Base-by-base conservation (phyloP, 2,797 vertebrate species). In the Eospalax fontanierii region DNA sequence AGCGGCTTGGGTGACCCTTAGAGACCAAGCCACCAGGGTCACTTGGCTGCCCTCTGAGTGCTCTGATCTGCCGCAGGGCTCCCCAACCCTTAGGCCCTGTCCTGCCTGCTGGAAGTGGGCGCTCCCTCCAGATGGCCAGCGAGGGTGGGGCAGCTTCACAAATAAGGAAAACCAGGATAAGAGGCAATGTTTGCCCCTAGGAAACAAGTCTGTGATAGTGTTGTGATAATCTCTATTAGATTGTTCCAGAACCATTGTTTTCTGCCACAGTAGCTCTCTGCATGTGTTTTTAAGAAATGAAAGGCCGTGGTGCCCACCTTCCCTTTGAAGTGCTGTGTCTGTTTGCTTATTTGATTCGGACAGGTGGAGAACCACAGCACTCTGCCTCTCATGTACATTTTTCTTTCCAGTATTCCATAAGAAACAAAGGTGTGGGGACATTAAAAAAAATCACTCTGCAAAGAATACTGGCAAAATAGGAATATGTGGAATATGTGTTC, bases 101-200 rank as follows among this genome's bases (percentile, higher is more conserved):
- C 43, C 54, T 90, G 43, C 57, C 22, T 4, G 18, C 35, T 95
- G 91, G 84, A 61, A 50, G 70, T 18, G 14, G 76, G 40, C 3
- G 59, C 30, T 54, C 10, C 80, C 79, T 96, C 91, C 96, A 97
- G 96, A 93, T 97, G 95, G 92, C 86, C 95, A 78, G 94, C n/a
- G 80, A 88, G 94, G 94, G 92, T 82, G 95, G 76, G 88, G 65
- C 40, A 0, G 24, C 68, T 84, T 70, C 85, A 79, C 96, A 96
- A 90, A 96, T 90, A 94, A 87, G 84, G 88, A 91, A 87, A 96
- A 70, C 33, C 83, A 2, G 93, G 95, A 91, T 71, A 94, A 94
- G 94, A 94, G 90, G 68, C 76, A 61, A 2, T 79, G 82, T 97
- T 94, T 96, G 93, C 63, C 33, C 19, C 68, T 40, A 15, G 18